Conservation (phyloP, 92 coral and sea anemone genomes). For the Umimayanthus chanpuru region DNA sequence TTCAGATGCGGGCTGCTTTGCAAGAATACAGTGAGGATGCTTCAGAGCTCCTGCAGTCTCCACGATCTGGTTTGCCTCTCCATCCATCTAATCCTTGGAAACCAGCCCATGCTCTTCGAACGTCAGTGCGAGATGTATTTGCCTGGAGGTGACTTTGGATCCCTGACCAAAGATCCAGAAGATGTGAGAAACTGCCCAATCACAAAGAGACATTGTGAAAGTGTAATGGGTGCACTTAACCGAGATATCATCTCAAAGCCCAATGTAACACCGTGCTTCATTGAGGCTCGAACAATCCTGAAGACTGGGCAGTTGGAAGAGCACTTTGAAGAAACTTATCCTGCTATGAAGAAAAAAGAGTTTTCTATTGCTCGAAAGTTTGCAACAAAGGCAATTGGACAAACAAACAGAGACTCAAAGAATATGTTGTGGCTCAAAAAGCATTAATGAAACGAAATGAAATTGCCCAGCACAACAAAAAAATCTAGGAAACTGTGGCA, state of each 20-base stretch:
- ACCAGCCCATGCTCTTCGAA: slow-evolving; percentile 20
- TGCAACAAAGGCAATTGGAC: no score
- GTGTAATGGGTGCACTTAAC: no score
- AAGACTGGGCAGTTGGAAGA: slow-evolving; percentile 25
- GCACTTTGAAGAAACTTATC: no score
- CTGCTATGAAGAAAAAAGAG: no score
- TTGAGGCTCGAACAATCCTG: slow-evolving; percentile 1
- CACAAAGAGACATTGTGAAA: slow-evolving; percentile 21
- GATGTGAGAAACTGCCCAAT: slow-evolving; percentile 13
- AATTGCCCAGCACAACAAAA: slow-evolving; percentile 11
- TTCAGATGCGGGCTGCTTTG: no score
- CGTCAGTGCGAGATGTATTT: slow-evolving; percentile 23
- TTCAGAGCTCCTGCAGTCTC: no score
- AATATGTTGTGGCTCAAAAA: no score
- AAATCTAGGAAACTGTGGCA: slow-evolving; percentile 11
- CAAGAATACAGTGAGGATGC: no score
- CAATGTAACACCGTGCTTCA: slow-evolving; percentile 14
- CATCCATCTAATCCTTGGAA: not conserved
- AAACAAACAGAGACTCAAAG: no score
- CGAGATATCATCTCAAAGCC: slow-evolving; percentile 8
- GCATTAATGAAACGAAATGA: slow-evolving; percentile 15
- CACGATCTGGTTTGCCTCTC: no score
- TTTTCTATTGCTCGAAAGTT: no score
- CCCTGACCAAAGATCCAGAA: not conserved
- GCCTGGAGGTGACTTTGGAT: no score